Percentiles rank a stretch among this genome's conserved stretches.
phyloP scores from a whole-genome alignment of 2,113 vertebrate genomes.

The Ascaphus truei region DNA sequence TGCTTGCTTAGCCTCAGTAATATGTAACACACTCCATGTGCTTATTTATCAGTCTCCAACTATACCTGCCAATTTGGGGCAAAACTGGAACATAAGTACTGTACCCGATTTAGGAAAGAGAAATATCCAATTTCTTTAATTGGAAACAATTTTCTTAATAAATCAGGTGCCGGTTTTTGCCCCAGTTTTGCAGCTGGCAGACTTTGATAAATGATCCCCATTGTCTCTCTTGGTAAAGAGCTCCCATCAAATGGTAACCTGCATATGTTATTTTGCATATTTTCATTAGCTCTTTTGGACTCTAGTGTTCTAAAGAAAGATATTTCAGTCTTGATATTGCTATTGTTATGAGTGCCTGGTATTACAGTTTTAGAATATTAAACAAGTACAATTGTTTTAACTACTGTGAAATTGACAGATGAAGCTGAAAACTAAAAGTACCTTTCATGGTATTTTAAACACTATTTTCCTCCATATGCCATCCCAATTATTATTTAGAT shows the following conservation, averaged over 20 bases:
- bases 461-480: constrained; percentile 87
- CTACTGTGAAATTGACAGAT: constrained; percentile 82
- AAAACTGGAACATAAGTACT: too few relatives aligned
- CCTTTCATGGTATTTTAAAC: constrained; percentile 86
- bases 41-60: too few relatives aligned
- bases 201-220: too few relatives aligned
- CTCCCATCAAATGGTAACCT: constrained; percentile 19
- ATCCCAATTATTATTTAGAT: constrained; percentile 94
- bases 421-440: constrained; percentile 78
- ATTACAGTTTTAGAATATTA: constrained; percentile 69
- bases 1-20: background rate
- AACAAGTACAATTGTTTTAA: constrained; percentile 81
- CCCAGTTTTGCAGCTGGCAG: too few relatives aligned
- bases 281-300: constrained; percentile 25
- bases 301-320: constrained; percentile 3
- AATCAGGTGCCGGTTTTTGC: too few relatives aligned
- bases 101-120: too few relatives aligned
- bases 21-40: background rate
- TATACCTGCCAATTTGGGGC: too few relatives aligned
- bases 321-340: constrained; percentile 40
- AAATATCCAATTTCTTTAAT: too few relatives aligned
- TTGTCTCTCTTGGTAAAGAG: background rate
- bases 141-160: too few relatives aligned
- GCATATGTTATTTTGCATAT: constrained; percentile 25
- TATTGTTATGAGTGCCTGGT: constrained; percentile 49